These are phyloP conservation scores for Ciona savignyi DNA, from an alignment of 23 tunicate species.

Conservation along the genomic window DNA sequence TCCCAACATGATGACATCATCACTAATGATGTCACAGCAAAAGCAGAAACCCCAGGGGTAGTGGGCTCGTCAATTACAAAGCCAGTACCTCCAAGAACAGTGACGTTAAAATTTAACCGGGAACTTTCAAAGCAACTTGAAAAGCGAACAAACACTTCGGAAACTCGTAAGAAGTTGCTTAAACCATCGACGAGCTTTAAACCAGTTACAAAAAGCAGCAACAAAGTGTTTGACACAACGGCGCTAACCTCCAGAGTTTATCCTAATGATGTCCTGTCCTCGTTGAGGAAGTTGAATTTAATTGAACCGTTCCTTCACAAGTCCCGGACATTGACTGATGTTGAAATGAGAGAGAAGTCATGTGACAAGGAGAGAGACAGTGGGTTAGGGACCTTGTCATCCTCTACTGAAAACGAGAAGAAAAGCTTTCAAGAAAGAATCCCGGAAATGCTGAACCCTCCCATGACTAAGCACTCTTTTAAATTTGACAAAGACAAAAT, in stretches of 20 bases:
- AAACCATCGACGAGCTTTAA: background rate
- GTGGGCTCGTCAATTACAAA: conserved; percentile 21
- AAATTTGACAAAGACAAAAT: background rate
- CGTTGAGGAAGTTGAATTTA: conserved; percentile 29
- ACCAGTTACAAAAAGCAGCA: background rate
- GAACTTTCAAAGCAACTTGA: background rate
- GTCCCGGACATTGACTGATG: background rate
- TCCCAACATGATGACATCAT: no score
- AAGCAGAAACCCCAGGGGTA: background rate
- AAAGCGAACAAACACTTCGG: background rate
- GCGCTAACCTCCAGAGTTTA: background rate
- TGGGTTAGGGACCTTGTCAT: background rate
- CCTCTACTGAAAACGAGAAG: background rate
- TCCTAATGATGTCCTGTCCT: conserved; percentile 21
- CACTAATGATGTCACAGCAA: background rate
- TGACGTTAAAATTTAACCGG: conserved; percentile 20
- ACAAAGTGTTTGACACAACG: conserved; percentile 10
- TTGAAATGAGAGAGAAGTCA: background rate
- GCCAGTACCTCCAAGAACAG: conserved; percentile 34
- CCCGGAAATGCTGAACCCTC: background rate
- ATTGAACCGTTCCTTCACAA: conserved; percentile 35
- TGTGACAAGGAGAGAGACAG: background rate
- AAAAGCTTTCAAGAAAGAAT: background rate
- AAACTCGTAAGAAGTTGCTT: background rate
- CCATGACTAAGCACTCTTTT: background rate